These are phyloP conservation scores for Phyllostomus discolor DNA, from an alignment of 2,113 vertebrate species.

Conservation along the genomic window DNA sequence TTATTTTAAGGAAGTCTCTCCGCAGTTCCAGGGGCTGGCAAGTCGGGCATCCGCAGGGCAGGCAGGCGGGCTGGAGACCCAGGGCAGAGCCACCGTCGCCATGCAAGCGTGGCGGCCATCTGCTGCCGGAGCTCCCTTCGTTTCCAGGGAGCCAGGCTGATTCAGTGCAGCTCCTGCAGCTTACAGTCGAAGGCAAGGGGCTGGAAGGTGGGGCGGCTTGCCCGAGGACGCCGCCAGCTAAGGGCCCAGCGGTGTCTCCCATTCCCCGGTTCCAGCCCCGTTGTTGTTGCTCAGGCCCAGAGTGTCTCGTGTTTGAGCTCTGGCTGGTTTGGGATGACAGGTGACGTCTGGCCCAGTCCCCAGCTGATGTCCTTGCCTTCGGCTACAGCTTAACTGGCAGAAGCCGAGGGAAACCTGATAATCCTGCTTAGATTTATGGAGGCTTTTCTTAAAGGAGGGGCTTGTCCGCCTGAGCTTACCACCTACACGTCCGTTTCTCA, in stretches of 20 bases:
- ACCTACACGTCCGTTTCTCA: not conserved
- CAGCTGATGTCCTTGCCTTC: not conserved
- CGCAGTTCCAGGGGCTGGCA: not conserved
- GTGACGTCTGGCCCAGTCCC: not conserved
- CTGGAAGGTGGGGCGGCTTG: not conserved
- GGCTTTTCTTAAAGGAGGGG: not conserved
- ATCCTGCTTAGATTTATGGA: not conserved
- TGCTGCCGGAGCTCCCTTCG: not conserved
- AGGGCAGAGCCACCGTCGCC: not conserved
- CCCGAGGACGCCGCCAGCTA: not conserved
- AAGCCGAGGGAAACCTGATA: not conserved
- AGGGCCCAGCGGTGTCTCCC: not conserved
- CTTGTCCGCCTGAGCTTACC: not conserved
- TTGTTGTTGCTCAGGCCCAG: not conserved
- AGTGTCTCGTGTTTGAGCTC: not conserved
- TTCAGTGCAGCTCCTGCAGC: not conserved
- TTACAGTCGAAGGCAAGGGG: not conserved
- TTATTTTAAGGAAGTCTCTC: constrained; percentile 29
- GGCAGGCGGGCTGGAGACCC: not conserved
- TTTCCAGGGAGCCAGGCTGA: not conserved
- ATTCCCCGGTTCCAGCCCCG: not conserved
- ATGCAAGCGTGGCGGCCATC: not conserved
- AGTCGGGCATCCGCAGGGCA: not conserved
- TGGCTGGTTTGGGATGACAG: not conserved
- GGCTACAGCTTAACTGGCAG: not conserved